Evolutionary conservation across 2,888 invertebrate genomes (phyloP).

Genomic region (Spodoptera littoralis): DNA sequence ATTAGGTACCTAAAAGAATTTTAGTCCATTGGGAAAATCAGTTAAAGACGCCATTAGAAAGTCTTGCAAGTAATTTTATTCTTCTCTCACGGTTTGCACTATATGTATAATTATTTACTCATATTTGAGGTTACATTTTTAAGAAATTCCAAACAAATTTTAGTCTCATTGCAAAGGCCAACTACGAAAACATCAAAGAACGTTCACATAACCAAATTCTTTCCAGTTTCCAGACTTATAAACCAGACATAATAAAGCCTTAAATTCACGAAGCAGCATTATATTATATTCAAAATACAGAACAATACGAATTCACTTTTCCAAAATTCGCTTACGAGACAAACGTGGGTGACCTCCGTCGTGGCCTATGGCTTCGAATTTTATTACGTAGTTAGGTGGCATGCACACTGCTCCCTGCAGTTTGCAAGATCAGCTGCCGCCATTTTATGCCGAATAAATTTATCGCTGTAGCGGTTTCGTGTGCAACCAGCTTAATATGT

Average conservation of each 20-base stretch:
- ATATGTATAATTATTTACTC: no score
- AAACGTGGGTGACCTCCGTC: slow-evolving; percentile 43
- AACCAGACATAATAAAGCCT: slow-evolving; percentile 11
- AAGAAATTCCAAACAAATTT: no score
- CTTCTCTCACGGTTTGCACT: no score
- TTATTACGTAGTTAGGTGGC: slow-evolving; percentile 59
- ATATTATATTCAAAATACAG: slow-evolving; percentile 41
- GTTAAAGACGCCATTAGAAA: no score
- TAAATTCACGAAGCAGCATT: slow-evolving; percentile 14
- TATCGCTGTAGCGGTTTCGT: slow-evolving; percentile 46
- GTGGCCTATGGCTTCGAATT: slow-evolving; percentile 52
- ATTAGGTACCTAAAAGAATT: no score
- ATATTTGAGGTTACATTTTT: no score
- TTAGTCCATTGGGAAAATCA: no score
- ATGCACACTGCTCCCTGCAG: slow-evolving; percentile 59
- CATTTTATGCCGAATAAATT: slow-evolving; percentile 55
- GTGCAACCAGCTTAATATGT: slow-evolving; percentile 50
- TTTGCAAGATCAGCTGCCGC: slow-evolving; percentile 59
- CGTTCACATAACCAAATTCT: slow-evolving; percentile 1
- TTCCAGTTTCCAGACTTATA: slow-evolving; percentile 3
- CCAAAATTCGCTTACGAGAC: slow-evolving; percentile 52
- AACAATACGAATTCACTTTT: slow-evolving; percentile 50
- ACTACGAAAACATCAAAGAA: slow-evolving; percentile 8
- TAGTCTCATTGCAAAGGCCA: background rate
- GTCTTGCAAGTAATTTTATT: no score